Percentiles rank a stretch among this genome's conserved stretches.
Evolutionary conservation across 2,113 vertebrate species (phyloP).

Genomic region (Mellivora capensis): DNA sequence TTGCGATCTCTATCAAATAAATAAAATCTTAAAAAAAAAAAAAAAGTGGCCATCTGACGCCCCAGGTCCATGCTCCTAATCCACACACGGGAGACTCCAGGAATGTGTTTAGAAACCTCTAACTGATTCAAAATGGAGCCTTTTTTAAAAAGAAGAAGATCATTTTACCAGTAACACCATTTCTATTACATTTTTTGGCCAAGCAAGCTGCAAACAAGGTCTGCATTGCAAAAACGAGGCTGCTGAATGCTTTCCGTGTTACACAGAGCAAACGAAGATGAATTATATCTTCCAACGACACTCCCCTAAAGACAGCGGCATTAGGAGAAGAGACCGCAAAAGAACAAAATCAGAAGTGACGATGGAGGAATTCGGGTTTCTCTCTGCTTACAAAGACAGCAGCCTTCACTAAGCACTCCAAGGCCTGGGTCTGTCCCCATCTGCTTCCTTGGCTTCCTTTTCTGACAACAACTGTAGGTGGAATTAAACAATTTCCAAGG

Average conservation of each 20-base stretch:
- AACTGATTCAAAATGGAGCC: too few relatives aligned
- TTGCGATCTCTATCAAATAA: too few relatives aligned
- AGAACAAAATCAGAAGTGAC: neutral
- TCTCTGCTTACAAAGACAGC: fast-evolving
- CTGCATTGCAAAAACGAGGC: too few relatives aligned
- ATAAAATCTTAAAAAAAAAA: too few relatives aligned
- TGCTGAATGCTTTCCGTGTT: fast-evolving
- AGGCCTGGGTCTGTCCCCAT: too few relatives aligned
- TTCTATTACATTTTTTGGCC: neutral
- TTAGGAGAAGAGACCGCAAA: neutral
- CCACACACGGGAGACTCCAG: fast-evolving
- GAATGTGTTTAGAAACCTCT: neutral
- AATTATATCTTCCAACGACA: neutral
- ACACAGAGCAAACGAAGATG: neutral
- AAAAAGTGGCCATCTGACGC: neutral
- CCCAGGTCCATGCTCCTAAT: neutral
- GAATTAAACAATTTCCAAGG: neutral
- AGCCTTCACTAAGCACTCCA: fast-evolving
- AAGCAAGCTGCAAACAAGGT: neutral
- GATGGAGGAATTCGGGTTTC: fast-evolving
- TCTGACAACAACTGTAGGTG: too few relatives aligned
- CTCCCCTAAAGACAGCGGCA: neutral
- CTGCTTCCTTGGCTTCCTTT: neutral
- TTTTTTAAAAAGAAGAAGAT: neutral
- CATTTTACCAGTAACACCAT: too few relatives aligned